phyloP scores from a whole-genome alignment of 92 coral and sea anemone species.

The Porites divaricata region DNA sequence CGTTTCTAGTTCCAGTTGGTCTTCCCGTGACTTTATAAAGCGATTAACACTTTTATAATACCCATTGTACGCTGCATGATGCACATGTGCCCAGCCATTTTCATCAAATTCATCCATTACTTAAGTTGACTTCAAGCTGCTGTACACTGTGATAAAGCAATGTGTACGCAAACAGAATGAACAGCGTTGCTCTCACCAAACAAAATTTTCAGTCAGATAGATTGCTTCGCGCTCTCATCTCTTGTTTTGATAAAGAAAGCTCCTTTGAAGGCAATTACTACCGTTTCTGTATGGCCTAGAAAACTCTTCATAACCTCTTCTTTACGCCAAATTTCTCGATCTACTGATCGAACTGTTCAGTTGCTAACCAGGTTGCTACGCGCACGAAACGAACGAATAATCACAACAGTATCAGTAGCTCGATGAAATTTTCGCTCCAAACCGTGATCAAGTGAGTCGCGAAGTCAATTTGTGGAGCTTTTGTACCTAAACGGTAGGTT shows the following conservation, averaged over 20 bases:
- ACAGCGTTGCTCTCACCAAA: background rate
- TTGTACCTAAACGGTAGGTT: background rate
- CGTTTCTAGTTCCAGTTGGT: conserved; percentile 91
- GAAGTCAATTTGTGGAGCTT: background rate
- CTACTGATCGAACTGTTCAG: conserved; percentile 24
- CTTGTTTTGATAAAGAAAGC: background rate
- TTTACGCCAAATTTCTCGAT: background rate
- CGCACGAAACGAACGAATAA: background rate
- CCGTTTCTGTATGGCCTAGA: background rate
- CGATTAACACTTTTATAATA: conserved; percentile 95
- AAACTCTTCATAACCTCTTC: background rate
- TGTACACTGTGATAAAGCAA: background rate
- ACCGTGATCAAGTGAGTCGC: background rate
- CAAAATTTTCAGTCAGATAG: background rate
- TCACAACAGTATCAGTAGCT: background rate
- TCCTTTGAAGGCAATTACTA: too few relatives aligned
- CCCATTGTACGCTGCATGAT: conserved; percentile 96
- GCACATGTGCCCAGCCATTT: conserved; percentile 98
- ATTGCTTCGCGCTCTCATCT: background rate
- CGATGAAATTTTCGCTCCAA: background rate
- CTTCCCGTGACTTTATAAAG: conserved; percentile 84
- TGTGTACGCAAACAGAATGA: background rate
- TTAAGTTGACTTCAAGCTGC: background rate
- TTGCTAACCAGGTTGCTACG: conserved; percentile 56
- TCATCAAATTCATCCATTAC: conserved; percentile 97